Conservation (phyloP, 2,797 vertebrate genomes). For the Alfaro cultratus region DNA sequence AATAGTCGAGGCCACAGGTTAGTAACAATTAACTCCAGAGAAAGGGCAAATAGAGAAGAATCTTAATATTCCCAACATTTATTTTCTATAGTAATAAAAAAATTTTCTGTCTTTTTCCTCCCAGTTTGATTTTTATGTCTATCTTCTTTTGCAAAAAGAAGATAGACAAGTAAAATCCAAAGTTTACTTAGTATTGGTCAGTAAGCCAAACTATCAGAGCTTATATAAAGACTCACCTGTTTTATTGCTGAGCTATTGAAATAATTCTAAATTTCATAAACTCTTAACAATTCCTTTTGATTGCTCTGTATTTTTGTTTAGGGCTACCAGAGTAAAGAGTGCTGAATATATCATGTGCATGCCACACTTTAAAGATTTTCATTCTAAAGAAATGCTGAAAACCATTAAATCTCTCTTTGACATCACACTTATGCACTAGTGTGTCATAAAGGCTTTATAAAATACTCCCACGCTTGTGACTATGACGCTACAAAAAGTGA, state of each 20-base stretch:
- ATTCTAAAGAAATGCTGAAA: background rate
- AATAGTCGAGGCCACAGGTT: constrained; percentile 70
- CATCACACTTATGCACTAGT: background rate
- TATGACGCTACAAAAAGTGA: background rate
- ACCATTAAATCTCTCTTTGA: background rate
- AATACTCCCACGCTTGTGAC: background rate
- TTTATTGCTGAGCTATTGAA: too few relatives aligned
- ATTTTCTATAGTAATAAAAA: background rate
- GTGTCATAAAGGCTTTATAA: background rate
- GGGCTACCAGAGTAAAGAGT: background rate
- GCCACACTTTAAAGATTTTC: background rate
- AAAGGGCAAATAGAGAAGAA: background rate
- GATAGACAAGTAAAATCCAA: too few relatives aligned
- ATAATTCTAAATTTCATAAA: too few relatives aligned
- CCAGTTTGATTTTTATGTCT: background rate
- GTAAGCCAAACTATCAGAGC: too few relatives aligned
- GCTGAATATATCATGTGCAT: background rate
- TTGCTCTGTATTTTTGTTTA: background rate
- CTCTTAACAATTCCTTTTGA: background rate
- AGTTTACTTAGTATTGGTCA: too few relatives aligned
- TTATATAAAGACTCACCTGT: too few relatives aligned
- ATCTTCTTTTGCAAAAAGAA: background rate
- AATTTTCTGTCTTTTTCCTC: background rate
- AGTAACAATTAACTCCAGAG: constrained; percentile 14
- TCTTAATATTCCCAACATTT: background rate